phyloP scores from a whole-genome alignment of 2,797 vertebrate species.

The Heterohyrax brucei region DNA sequence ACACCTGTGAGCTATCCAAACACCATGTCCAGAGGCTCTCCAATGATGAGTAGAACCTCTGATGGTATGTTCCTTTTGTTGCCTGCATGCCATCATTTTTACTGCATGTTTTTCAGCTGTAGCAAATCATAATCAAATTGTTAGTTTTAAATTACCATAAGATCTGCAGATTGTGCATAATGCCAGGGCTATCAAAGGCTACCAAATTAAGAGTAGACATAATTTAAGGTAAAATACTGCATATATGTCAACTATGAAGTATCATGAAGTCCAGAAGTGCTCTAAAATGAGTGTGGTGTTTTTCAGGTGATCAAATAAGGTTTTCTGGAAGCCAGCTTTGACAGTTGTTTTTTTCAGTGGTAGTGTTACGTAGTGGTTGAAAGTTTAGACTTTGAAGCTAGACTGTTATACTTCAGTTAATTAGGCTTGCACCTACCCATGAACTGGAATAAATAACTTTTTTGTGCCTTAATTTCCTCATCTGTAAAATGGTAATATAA shows the following conservation, averaged over 20 bases:
- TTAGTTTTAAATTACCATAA: background rate
- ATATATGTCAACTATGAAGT: background rate
- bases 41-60: slow-evolving; percentile 94
- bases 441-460: background rate
- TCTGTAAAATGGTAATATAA: background rate
- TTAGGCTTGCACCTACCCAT: background rate
- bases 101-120: background rate
- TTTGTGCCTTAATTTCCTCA: background rate
- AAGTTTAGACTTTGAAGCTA: background rate
- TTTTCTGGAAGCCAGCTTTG: slow-evolving; percentile 8
- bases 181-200: background rate
- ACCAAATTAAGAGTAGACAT: background rate
- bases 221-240: background rate
- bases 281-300: background rate
- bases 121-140: background rate
- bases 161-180: background rate
- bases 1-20: slow-evolving; percentile 96
- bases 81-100: background rate
- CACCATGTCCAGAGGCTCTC: slow-evolving; percentile 96
- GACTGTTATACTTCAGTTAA: background rate
- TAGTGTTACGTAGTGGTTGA: background rate
- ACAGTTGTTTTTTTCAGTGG: background rate
- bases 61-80: slow-evolving; percentile 92
- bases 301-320: background rate
- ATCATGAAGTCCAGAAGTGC: background rate